phyloP scores from a whole-genome alignment of 2,113 vertebrate species.

The Microtus oregoni region DNA sequence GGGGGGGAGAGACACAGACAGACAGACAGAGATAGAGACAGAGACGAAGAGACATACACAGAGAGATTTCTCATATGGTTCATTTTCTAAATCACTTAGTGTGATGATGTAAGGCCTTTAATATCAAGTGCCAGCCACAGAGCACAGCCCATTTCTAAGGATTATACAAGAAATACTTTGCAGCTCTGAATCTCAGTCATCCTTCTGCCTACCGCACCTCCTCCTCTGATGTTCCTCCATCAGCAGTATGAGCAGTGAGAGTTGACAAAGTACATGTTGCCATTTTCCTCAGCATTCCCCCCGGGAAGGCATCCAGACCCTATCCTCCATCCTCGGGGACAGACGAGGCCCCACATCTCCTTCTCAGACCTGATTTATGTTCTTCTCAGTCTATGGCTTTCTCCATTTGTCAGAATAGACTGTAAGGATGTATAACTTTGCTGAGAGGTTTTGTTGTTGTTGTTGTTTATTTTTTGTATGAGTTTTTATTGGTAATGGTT shows the following conservation, averaged over 20 bases:
- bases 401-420: not conserved
- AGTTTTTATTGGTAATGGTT: not conserved
- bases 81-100: constrained; percentile 35
- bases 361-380: not conserved
- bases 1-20: not conserved
- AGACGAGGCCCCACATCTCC: too few species aligned
- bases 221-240: not conserved
- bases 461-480: not conserved
- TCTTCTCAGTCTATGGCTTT: not conserved
- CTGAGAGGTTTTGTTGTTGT: not conserved
- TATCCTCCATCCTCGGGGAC: not conserved
- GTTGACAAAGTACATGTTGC: not conserved
- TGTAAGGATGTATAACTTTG: not conserved
- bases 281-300: not conserved
- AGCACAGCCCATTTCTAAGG: constrained; percentile 10
- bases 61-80: not conserved
- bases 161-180: not conserved
- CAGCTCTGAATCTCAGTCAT: not conserved
- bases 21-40: too few species aligned
- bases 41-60: too few species aligned
- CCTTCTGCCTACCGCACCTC: not conserved
- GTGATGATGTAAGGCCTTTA: not conserved
- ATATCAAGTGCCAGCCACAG: not conserved
- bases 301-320: not conserved
- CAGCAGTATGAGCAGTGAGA: not conserved